phyloP scores from a whole-genome alignment of 2,797 vertebrate genomes.

The Sphenopsis melanotis region DNA sequence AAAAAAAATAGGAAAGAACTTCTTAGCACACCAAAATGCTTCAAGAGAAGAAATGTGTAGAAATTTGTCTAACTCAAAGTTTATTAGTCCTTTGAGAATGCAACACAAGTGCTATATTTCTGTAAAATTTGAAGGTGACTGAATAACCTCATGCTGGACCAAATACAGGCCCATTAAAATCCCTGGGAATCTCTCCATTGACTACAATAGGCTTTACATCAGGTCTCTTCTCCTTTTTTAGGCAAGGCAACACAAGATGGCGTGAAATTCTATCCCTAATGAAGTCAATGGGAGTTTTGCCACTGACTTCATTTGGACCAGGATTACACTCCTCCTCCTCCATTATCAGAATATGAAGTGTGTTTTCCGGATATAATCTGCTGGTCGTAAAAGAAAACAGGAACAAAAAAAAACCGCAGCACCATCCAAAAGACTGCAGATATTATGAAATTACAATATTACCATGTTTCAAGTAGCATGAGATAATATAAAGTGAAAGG shows the following conservation, averaged over 20 bases:
- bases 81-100: slow-evolving; percentile 34
- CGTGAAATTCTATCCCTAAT: slow-evolving; percentile 44
- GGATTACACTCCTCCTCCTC: neutral
- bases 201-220: slow-evolving; percentile 49
- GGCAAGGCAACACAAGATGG: slow-evolving; percentile 30
- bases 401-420: neutral
- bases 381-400: neutral
- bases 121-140: slow-evolving; percentile 44
- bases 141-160: slow-evolving; percentile 44
- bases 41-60: neutral
- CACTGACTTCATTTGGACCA: slow-evolving; percentile 49
- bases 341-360: slow-evolving; percentile 8
- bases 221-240: slow-evolving; percentile 59
- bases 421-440: neutral
- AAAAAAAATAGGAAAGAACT: neutral
- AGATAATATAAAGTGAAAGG: neutral
- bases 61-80: slow-evolving; percentile 9
- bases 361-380: slow-evolving; percentile 22
- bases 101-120: neutral
- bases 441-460: neutral
- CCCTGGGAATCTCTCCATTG: slow-evolving; percentile 35
- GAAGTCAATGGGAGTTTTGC: slow-evolving; percentile 38
- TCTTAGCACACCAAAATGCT: neutral
- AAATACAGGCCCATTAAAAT: slow-evolving; percentile 39
- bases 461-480: rapidly evolving